phyloP scores from a whole-genome alignment of 2,113 vertebrate genomes.

The Asarcornis scutulata region DNA sequence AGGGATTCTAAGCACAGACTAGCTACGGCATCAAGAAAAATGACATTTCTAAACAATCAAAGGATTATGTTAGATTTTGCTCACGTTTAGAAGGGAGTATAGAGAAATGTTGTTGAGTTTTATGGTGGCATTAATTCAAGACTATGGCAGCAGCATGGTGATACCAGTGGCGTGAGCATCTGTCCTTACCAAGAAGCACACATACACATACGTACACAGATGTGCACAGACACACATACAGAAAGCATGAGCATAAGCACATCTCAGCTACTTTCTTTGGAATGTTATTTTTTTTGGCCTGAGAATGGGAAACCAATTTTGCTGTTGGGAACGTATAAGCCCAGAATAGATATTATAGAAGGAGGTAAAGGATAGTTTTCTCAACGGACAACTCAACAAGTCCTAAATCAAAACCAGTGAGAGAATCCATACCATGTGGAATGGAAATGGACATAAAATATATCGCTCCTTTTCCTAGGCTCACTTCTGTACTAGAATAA shows the following conservation, averaged over 20 bases:
- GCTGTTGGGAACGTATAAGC: constrained; percentile 1
- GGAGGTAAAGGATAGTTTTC: constrained; percentile 39
- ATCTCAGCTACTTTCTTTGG: background rate
- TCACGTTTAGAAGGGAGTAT: background rate
- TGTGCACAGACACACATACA: background rate
- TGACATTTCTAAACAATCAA: background rate
- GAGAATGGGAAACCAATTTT: constrained; percentile 20
- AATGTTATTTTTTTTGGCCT: background rate
- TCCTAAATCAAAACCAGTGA: constrained; percentile 36
- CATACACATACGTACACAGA: background rate
- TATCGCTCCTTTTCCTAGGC: background rate
- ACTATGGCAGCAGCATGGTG: background rate
- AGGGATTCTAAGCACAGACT: background rate
- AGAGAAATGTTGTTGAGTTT: background rate
- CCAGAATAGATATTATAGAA: constrained; percentile 11
- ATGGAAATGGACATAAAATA: background rate
- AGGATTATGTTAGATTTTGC: background rate
- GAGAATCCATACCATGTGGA: background rate
- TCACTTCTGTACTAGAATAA: background rate
- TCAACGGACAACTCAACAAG: background rate
- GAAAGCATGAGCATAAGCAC: background rate
- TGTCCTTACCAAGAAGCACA: background rate
- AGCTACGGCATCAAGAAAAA: background rate
- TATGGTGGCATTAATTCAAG: background rate
- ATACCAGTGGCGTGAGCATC: background rate